Base-by-base conservation (phyloP, 1,140 invertebrate species). In the Aphelenchoides besseyi region DNA sequence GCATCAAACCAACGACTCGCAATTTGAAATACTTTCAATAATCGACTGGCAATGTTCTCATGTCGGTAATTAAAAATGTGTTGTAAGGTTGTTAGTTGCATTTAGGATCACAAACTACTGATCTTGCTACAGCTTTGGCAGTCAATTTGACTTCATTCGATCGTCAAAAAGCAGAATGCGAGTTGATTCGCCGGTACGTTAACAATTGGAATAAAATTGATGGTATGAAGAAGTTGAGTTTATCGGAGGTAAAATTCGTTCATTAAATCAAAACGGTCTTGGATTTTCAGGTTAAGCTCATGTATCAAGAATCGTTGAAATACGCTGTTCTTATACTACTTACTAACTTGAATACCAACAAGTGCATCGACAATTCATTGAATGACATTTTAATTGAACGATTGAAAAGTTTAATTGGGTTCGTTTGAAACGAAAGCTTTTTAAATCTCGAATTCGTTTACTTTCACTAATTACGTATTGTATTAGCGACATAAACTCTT, bases 301-400 rank as follows among this genome's bases (percentile, higher is more conserved):
- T 36, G 30, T 66, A 66, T 35, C 63, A 33, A 12, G 36, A 66
- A 3, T 12, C 32, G 2, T 30, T 66, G 63, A 37, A 66, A 66
- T 66, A 23, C 8, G 63, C 16, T 0, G n/a, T 53, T 26, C 36
- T 66, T 23, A 66, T 33, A 33, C 63, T 66, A 12, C 36, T 66
- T 18, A 37, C 36, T 23, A 29, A 23, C 3, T 18, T 66, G 63
- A 33, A 33, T 8, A 66, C 63, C 18, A 66, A 66, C 30, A 30
- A 36, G 12, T n/a, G 12, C 12, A 35, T n/a, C 3, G 63, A 66
- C 1, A 0, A 37, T 2, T 36, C 18, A 12, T 33, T 33, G 2
- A 32, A 55, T 12, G 63, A 33, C 12, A 12, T 29, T 18, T 8
- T 66, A 2, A 66, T 16, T 12, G 16, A 1, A 29, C 63, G 63